Evolutionary conservation across 2,888 invertebrate species (phyloP).

Genomic region (Folsomia candida): DNA sequence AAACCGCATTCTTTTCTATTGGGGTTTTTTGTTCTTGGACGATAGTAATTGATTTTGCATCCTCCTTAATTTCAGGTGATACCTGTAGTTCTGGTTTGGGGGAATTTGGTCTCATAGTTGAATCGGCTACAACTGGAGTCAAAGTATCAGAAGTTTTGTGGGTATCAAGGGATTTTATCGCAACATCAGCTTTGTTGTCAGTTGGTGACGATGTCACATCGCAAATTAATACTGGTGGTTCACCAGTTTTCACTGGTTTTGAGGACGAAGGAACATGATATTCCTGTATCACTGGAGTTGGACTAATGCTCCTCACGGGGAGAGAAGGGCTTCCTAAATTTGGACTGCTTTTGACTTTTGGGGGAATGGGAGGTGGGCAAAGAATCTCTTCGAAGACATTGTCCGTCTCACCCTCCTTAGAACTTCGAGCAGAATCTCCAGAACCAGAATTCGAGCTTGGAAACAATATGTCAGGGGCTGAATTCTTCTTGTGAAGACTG

Average conservation of each 20-base stretch:
- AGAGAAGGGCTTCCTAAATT: not conserved
- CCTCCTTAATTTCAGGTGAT: too few relatives aligned
- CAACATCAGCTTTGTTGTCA: not conserved
- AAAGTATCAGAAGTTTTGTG: not conserved
- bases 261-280: not conserved
- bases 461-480: slow-evolving; percentile 46
- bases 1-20: slow-evolving; percentile 12
- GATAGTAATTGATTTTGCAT: too few relatives aligned
- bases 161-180: not conserved
- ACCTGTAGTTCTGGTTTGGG: too few relatives aligned
- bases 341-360: slow-evolving; percentile 6
- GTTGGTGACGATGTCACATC: not conserved
- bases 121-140: not conserved
- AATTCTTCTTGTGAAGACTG: slow-evolving; percentile 44
- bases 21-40: not conserved
- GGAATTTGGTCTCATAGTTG: not conserved
- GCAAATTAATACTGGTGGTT: not conserved
- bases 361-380: slow-evolving; percentile 25
- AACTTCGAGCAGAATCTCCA: slow-evolving; percentile 6
- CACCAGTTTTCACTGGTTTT: not conserved
- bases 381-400: slow-evolving; percentile 22
- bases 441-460: slow-evolving; percentile 10
- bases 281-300: not conserved
- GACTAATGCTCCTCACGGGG: not conserved
- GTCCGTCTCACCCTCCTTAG: slow-evolving; percentile 18